Conservation (phyloP, 2,797 vertebrate genomes). For the Vultur gryphus region DNA sequence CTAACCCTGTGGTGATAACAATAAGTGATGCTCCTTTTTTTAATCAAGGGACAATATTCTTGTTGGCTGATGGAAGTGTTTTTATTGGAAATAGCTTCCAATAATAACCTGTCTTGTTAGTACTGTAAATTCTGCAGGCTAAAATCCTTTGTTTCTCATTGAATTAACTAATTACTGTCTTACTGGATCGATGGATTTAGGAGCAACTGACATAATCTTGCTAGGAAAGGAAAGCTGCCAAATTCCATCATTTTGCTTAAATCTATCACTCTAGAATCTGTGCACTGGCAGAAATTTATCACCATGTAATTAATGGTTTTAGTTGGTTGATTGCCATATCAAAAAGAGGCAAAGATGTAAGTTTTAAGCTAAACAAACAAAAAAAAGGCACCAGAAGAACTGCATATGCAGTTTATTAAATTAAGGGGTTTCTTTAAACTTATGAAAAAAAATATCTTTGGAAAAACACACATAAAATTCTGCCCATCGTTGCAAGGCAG, state of each 20-base stretch:
- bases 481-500: neutral
- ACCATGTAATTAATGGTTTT: constrained; percentile 1
- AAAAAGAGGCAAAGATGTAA: neutral
- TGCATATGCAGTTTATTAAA: neutral
- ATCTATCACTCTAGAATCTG: neutral
- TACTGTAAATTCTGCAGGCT: constrained; percentile 9
- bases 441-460: neutral
- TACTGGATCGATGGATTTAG: constrained; percentile 17
- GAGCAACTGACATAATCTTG: neutral
- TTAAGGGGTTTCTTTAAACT: neutral
- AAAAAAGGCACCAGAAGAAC: neutral
- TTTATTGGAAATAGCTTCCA: constrained; percentile 30
- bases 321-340: neutral
- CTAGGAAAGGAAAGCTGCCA: constrained; percentile 30
- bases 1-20: neutral
- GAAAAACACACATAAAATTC: rapidly evolving
- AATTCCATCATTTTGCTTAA: constrained; percentile 12
- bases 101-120: constrained; percentile 28
- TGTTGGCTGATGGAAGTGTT: constrained; percentile 2
- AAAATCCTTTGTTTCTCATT: constrained; percentile 49
- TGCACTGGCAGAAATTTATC: neutral
- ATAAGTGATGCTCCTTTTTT: neutral
- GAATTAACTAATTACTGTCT: constrained; percentile 57
- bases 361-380: neutral
- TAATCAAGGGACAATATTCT: neutral